phyloP scores from a whole-genome alignment of 2,888 invertebrate species.

The Pheosia gnoma region DNA sequence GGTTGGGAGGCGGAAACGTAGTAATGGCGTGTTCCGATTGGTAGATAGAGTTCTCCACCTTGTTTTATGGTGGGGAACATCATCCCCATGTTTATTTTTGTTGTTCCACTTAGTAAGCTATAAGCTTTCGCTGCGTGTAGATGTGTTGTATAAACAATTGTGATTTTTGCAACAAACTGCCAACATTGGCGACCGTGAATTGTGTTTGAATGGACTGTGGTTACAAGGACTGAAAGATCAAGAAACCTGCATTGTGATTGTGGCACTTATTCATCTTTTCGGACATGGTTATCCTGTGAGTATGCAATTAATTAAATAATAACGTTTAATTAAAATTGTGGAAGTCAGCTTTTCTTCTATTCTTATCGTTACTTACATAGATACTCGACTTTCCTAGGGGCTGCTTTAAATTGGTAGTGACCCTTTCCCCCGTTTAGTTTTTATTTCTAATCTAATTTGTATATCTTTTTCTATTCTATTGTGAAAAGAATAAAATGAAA shows the following conservation, averaged over 20 bases:
- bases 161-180: constrained; percentile 23
- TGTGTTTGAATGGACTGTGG: constrained; percentile 54
- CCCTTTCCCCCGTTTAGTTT: too few species aligned
- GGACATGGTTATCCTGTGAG: constrained; percentile 83
- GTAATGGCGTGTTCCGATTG: constrained; percentile 50
- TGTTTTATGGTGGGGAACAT: constrained; percentile 58
- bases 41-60: constrained; percentile 54
- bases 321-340: background rate
- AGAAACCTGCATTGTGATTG: constrained; percentile 52
- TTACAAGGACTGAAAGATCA: constrained; percentile 34
- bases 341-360: too few species aligned
- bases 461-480: too few species aligned
- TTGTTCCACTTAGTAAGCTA: constrained; percentile 76
- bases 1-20: constrained; percentile 65
- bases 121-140: constrained; percentile 66
- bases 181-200: constrained; percentile 20
- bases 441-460: too few species aligned
- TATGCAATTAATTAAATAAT: constrained; percentile 30
- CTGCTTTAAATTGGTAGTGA: too few species aligned
- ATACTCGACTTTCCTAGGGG: too few species aligned
- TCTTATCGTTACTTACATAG: too few species aligned
- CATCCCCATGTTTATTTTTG: constrained; percentile 82
- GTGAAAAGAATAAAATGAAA: too few species aligned
- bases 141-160: constrained; percentile 42
- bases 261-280: constrained; percentile 48